Percentiles rank a stretch among this genome's conserved stretches.
These are phyloP conservation scores for Nyctereutes procyonoides DNA, from an alignment of 2,113 vertebrate species.

Conservation along the genomic window DNA sequence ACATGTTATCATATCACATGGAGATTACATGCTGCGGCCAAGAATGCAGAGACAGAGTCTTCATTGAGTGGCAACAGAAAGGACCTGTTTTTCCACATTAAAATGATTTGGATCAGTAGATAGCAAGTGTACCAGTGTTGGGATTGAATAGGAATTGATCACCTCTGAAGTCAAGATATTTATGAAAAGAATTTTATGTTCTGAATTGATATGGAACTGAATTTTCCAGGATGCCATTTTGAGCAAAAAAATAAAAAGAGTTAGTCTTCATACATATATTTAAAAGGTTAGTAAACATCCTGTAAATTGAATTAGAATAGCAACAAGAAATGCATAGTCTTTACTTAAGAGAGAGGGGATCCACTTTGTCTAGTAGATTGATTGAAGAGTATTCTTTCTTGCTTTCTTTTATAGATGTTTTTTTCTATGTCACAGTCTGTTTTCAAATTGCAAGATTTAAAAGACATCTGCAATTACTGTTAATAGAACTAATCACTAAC, in stretches of 20 bases:
- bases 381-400: background rate
- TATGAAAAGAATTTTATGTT: slow-evolving; percentile 17
- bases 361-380: background rate
- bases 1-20: background rate
- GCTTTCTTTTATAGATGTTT: background rate
- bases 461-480: slow-evolving; percentile 5
- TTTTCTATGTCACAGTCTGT: background rate
- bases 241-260: background rate
- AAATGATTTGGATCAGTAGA: background rate
- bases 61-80: background rate
- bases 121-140: background rate
- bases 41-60: background rate
- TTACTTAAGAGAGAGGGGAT: background rate
- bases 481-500: background rate
- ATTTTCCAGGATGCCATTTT: background rate
- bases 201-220: background rate
- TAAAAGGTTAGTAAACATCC: background rate
- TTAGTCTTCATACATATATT: background rate
- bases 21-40: background rate
- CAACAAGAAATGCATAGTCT: background rate
- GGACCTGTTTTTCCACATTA: background rate
- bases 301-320: background rate
- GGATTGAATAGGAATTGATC: background rate
- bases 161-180: background rate
- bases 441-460: slow-evolving; percentile 38